Evolutionary conservation across 2,113 vertebrate species (phyloP).

Genomic region (Electrona antarctica): DNA sequence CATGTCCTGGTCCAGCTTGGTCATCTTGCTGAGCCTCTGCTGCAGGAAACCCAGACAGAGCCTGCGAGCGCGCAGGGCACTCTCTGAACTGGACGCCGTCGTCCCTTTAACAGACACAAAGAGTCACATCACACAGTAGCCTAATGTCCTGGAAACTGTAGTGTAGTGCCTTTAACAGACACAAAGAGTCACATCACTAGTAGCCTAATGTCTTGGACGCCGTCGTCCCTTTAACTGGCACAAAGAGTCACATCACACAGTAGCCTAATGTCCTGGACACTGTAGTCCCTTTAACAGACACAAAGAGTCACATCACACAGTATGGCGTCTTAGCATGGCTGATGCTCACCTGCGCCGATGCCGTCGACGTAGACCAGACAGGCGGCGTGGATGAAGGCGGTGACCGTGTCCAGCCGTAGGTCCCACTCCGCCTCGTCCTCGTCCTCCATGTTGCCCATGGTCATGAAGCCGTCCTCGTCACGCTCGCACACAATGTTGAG

Average conservation of each 20-base stretch:
- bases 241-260: no score
- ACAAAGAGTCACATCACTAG: background rate
- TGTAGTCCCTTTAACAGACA: slow-evolving; percentile 82
- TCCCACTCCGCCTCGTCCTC: slow-evolving; percentile 70
- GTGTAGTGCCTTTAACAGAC: slow-evolving; percentile 83
- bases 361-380: slow-evolving; percentile 94
- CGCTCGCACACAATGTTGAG: slow-evolving; percentile 85
- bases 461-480: slow-evolving; percentile 67
- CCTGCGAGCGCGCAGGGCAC: slow-evolving; percentile 78
- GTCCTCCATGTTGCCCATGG: slow-evolving; percentile 61
- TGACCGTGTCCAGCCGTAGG: slow-evolving; percentile 75
- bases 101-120: slow-evolving; percentile 78
- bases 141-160: slow-evolving; percentile 74
- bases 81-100: slow-evolving; percentile 82
- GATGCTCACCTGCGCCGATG: slow-evolving; percentile 89
- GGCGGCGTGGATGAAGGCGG: slow-evolving; percentile 91
- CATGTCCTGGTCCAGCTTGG: slow-evolving; percentile 80
- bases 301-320: background rate
- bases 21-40: slow-evolving; percentile 79
- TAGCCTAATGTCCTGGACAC: slow-evolving; percentile 63
- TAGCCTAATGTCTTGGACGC: slow-evolving; percentile 63
- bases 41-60: slow-evolving; percentile 86
- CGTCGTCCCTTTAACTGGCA: slow-evolving; percentile 81
- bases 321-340: no score
- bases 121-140: background rate